Percentiles rank a stretch among this genome's conserved stretches.
Conservation (phyloP, 2,888 invertebrate genomes). For the Chelonus formosanus region DNA sequence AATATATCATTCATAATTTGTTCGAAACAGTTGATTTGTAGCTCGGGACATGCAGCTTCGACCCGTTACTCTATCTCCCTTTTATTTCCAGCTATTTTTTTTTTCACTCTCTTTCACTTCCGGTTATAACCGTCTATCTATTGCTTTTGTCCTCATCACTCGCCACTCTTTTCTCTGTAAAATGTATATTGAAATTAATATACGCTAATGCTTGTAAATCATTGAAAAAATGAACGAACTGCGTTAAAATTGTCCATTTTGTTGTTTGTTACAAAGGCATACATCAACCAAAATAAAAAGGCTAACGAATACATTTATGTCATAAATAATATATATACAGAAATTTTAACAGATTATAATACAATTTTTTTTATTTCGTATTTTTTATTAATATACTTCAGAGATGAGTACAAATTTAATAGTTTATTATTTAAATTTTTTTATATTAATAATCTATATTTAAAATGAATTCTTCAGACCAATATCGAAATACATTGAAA, state of each 20-base stretch:
- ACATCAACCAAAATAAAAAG: slow-evolving; percentile 20
- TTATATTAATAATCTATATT: too few relatives aligned
- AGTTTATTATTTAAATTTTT: too few relatives aligned
- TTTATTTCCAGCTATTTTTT: slow-evolving; percentile 31
- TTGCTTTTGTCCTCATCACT: slow-evolving; percentile 51
- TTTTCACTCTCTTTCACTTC: slow-evolving; percentile 35
- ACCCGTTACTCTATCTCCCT: slow-evolving; percentile 46
- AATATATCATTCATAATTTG: slow-evolving; percentile 66
- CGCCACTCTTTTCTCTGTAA: slow-evolving; percentile 41
- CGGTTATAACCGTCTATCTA: slow-evolving; percentile 41
- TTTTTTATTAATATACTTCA: too few relatives aligned
- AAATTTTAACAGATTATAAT: too few relatives aligned
- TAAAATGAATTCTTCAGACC: too few relatives aligned
- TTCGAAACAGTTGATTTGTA: slow-evolving; percentile 64
- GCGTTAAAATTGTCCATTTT: slow-evolving; percentile 52
- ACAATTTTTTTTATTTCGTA: too few relatives aligned
- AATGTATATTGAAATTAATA: slow-evolving; percentile 64
- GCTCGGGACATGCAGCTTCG: slow-evolving; percentile 61
- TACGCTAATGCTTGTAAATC: slow-evolving; percentile 65
- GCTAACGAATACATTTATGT: slow-evolving; percentile 9
- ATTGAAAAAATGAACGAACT: slow-evolving; percentile 58
- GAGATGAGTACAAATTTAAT: too few relatives aligned
- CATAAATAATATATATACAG: not conserved
- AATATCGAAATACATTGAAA: too few relatives aligned
- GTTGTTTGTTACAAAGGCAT: slow-evolving; percentile 24